Conservation (phyloP, 2,113 vertebrate genomes). For the Hoplias malabaricus region DNA sequence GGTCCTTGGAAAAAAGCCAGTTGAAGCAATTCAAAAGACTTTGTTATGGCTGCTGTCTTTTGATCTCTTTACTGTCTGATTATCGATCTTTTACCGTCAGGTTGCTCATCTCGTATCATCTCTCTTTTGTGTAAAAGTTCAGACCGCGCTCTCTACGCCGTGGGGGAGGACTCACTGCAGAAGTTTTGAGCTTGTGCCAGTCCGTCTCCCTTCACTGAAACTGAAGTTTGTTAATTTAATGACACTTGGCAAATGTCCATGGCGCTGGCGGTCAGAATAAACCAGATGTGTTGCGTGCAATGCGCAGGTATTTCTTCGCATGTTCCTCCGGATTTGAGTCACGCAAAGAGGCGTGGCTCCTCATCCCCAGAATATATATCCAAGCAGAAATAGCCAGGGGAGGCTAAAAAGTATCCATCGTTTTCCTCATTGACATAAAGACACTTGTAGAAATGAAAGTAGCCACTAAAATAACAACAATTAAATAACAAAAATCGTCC, state of each 20-base stretch:
- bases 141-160: background rate
- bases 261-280: background rate
- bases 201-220: slow-evolving; percentile 41
- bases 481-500: background rate
- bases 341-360: background rate
- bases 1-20: too few species aligned
- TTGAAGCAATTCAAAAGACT: too few species aligned
- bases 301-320: background rate
- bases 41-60: too few species aligned
- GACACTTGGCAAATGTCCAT: slow-evolving; percentile 21
- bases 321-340: background rate
- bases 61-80: too few species aligned
- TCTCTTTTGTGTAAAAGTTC: background rate
- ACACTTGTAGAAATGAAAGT: background rate
- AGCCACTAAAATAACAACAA: background rate
- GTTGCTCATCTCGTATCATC: background rate
- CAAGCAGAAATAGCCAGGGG: background rate
- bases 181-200: slow-evolving; percentile 35
- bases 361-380: background rate
- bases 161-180: background rate
- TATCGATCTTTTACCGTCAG: too few species aligned
- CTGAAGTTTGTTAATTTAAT: slow-evolving; percentile 46
- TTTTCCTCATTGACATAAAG: background rate
- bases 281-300: slow-evolving; percentile 20
- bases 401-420: too few species aligned